Conservation (phyloP, 2,113 vertebrate genomes). For the Xyliphius kryptos region DNA sequence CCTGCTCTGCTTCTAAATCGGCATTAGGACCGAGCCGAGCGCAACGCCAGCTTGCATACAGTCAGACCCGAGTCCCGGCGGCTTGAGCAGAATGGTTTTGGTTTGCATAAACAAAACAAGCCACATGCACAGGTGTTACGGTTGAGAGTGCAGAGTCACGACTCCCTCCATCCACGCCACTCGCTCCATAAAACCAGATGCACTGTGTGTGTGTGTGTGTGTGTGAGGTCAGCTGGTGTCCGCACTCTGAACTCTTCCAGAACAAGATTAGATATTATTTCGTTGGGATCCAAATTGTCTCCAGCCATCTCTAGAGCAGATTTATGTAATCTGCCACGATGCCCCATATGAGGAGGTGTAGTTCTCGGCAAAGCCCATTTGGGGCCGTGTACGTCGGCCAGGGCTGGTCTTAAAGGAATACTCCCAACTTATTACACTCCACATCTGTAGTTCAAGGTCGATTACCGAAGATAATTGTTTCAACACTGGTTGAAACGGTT, state of each 20-base stretch:
- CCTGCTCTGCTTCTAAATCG: constrained; percentile 5
- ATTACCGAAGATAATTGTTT: background rate
- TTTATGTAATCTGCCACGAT: background rate
- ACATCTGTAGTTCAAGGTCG: background rate
- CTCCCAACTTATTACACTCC: background rate
- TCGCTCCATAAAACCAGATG: background rate
- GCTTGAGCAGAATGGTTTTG: background rate
- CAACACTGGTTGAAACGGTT: background rate
- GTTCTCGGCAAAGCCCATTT: background rate
- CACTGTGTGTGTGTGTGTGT: background rate
- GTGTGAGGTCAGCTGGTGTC: background rate
- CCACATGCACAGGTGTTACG: constrained; percentile 16
- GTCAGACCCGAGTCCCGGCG: background rate
- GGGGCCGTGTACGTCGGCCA: background rate
- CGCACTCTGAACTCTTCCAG: background rate
- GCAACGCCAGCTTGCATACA: background rate
- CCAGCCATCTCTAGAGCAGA: background rate
- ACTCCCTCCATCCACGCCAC: background rate
- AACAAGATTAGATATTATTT: background rate
- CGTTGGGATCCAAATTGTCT: background rate
- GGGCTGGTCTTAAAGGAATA: background rate
- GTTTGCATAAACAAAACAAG: constrained; percentile 22
- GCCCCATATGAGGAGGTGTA: constrained; percentile 1
- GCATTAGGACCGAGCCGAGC: background rate
- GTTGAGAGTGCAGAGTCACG: background rate